Conservation (phyloP, 2,113 vertebrate genomes). For the Atherinomorus stipes region DNA sequence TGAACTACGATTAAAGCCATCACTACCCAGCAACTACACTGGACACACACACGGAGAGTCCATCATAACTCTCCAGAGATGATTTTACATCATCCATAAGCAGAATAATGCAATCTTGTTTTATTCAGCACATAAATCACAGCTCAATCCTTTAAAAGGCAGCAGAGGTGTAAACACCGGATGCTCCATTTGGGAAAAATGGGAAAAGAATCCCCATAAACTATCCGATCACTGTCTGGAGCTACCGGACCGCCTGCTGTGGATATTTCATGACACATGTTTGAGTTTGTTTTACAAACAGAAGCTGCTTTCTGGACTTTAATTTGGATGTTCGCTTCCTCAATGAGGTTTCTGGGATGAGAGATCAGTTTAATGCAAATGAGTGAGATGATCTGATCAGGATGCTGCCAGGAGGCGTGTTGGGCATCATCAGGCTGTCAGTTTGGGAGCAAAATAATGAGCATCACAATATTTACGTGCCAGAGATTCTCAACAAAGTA, state of each 20-base stretch:
- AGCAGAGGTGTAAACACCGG: conserved; percentile 28
- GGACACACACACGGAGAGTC: conserved; percentile 9
- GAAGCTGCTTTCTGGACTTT: conserved; percentile 2
- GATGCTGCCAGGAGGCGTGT: conserved; percentile 32
- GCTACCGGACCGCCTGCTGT: conserved; percentile 28
- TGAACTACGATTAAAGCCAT: conserved; percentile 43
- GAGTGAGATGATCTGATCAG: conserved; percentile 26
- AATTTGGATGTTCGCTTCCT: neutral
- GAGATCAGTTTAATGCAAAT: conserved; percentile 31
- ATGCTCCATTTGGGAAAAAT: too few relatives aligned
- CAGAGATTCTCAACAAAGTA: conserved; percentile 27
- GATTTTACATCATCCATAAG: conserved; percentile 48
- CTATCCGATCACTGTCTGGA: conserved; percentile 7
- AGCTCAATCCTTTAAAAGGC: conserved; percentile 53
- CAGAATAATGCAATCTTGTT: conserved; percentile 58
- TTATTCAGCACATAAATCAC: conserved; percentile 65
- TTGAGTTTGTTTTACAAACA: conserved; percentile 53
- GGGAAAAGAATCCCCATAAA: conserved; percentile 66
- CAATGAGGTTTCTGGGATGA: conserved; percentile 10
- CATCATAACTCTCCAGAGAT: conserved; percentile 45
- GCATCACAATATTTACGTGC: conserved; percentile 5
- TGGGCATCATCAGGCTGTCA: conserved; percentile 36
- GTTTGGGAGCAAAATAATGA: conserved; percentile 32
- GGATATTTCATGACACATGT: conserved; percentile 48
- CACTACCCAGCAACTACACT: conserved; percentile 10